A percentile compares a stretch with the other conserved stretches of the same genome.
phyloP scores from a whole-genome alignment of 2,888 invertebrate genomes.

The Chymomyza caudatula region DNA sequence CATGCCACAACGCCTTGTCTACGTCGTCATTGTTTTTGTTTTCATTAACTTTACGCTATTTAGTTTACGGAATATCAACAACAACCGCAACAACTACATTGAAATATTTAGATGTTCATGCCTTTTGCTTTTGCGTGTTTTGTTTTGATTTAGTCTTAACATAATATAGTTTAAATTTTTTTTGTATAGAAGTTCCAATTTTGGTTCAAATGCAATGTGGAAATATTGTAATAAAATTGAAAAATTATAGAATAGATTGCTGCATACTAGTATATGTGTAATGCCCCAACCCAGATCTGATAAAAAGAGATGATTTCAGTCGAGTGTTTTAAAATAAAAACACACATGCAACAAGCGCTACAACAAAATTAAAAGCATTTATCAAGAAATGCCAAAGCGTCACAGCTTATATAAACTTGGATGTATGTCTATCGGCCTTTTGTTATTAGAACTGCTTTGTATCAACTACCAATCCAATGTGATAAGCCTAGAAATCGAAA shows the following conservation, averaged over 20 bases:
- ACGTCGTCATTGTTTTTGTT: conserved; percentile 28
- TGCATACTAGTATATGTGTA: neutral
- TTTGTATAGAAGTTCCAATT: neutral
- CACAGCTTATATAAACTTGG: too few relatives aligned
- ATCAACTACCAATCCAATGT: too few relatives aligned
- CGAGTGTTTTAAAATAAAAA: neutral
- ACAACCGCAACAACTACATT: conserved; percentile 21
- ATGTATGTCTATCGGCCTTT: too few relatives aligned
- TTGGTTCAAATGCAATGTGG: conserved; percentile 40
- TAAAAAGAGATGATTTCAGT: neutral
- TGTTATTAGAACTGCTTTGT: too few relatives aligned
- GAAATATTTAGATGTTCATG: conserved; percentile 3
- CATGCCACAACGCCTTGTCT: conserved; percentile 17
- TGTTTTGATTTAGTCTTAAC: conserved; percentile 44
- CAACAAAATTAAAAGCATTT: neutral
- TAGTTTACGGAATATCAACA: conserved; percentile 5
- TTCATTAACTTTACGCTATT: conserved; percentile 47
- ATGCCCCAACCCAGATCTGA: neutral
- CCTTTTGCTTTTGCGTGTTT: conserved; percentile 38
- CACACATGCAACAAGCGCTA: neutral
- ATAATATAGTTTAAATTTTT: conserved; percentile 27
- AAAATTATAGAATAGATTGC: neutral
- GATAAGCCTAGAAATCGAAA: too few relatives aligned
- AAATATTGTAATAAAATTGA: conserved; percentile 51
- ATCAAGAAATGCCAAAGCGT: neutral